Conservation (phyloP, 2,888 invertebrate species). For the Amaurobius ferox region DNA sequence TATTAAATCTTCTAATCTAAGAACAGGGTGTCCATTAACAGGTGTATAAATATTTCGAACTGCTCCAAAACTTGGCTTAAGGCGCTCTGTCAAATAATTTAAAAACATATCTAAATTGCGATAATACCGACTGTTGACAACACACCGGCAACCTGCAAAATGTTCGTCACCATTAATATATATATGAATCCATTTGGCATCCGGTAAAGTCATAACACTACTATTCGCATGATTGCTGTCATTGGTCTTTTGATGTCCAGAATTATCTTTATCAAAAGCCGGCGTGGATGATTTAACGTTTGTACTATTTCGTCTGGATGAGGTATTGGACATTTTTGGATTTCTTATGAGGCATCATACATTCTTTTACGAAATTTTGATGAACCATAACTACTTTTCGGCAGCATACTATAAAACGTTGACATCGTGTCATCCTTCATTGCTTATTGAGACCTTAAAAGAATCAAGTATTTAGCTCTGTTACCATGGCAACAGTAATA, state of each 20-base stretch:
- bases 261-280: background rate
- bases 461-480: background rate
- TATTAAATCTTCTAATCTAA: constrained; percentile 69
- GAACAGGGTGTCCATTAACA: constrained; percentile 64
- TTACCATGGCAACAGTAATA: background rate
- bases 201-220: constrained; percentile 43
- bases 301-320: background rate
- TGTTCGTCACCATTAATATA: constrained; percentile 73
- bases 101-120: constrained; percentile 73
- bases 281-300: background rate
- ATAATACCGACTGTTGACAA: constrained; percentile 70
- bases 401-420: background rate
- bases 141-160: constrained; percentile 67
- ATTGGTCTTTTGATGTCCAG: background rate
- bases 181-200: constrained; percentile 73
- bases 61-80: constrained; percentile 74
- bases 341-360: background rate
- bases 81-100: constrained; percentile 72
- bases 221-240: background rate
- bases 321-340: background rate
- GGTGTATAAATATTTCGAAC: constrained; percentile 73
- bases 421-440: constrained; percentile 49
- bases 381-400: background rate
- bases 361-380: constrained; percentile 16
- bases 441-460: background rate